These are phyloP conservation scores for Bursaphelenchus okinawaensis DNA, from an alignment of 2,888 invertebrate genomes.

Conservation along the genomic window DNA sequence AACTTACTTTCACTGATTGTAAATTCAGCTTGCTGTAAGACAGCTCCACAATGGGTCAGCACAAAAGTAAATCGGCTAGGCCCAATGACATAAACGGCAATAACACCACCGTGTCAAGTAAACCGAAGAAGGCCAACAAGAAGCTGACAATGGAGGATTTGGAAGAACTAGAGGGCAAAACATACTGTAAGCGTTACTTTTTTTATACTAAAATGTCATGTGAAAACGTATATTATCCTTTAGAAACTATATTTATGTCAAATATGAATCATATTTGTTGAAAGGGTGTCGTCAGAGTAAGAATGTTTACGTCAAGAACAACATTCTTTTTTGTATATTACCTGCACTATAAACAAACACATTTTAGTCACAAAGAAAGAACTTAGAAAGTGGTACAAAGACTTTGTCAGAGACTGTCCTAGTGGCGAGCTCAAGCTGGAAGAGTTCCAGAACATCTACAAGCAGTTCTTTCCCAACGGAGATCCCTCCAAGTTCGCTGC, in stretches of 20 bases:
- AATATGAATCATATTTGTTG: background rate
- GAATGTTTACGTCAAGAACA: background rate
- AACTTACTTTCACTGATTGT: too few species aligned
- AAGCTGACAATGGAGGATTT: slow-evolving; percentile 49
- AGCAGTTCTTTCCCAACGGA: slow-evolving; percentile 98
- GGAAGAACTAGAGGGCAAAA: slow-evolving; percentile 42
- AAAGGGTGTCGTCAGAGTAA: background rate
- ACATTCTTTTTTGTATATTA: too few species aligned
- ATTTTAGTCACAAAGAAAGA: slow-evolving; percentile 60
- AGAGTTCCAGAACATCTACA: slow-evolving; percentile 66
- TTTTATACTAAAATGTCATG: too few species aligned
- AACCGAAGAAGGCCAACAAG: slow-evolving; percentile 51
- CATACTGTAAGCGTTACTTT: slow-evolving; percentile 55
- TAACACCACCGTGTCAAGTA: slow-evolving; percentile 11
- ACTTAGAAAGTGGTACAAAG: slow-evolving; percentile 61
- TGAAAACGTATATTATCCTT: too few species aligned
- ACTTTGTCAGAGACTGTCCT: slow-evolving; percentile 62
- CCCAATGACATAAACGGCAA: background rate
- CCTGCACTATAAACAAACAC: slow-evolving; percentile 22
- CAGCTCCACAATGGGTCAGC: slow-evolving; percentile 9
- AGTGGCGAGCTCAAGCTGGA: slow-evolving; percentile 60
- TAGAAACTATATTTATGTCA: too few species aligned
- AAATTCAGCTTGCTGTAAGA: too few species aligned
- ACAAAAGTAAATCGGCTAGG: slow-evolving; percentile 13
- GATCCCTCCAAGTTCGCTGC: slow-evolving; percentile 97